Evolutionary conservation across 2,797 vertebrate species (phyloP).

Genomic region (Halcyon smyrnensis): DNA sequence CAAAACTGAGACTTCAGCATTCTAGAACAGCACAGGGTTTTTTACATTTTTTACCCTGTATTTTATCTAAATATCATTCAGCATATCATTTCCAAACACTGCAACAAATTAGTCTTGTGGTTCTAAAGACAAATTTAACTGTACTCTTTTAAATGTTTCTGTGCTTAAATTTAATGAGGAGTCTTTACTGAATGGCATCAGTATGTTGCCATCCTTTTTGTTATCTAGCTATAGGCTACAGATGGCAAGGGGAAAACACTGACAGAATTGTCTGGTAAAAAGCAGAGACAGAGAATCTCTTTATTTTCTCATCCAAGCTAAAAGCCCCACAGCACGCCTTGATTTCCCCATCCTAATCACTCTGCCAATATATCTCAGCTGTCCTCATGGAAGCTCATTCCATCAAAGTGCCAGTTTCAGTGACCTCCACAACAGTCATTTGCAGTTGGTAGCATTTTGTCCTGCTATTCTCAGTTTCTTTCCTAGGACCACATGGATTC

Average conservation of each 20-base stretch:
- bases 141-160: background rate
- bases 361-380: background rate
- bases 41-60: background rate
- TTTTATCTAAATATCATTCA: background rate
- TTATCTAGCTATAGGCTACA: background rate
- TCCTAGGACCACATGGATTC: background rate
- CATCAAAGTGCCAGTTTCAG: background rate
- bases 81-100: background rate
- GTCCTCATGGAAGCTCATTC: background rate
- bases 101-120: background rate
- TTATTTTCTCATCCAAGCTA: background rate
- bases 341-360: background rate
- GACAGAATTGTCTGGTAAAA: background rate
- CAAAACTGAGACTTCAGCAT: background rate
- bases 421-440: background rate
- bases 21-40: background rate
- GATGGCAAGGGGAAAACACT: background rate
- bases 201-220: background rate
- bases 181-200: background rate
- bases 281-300: background rate
- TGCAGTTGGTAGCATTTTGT: background rate
- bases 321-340: background rate
- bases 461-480: background rate
- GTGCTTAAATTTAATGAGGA: background rate
- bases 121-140: background rate